phyloP scores from a whole-genome alignment of 2,797 vertebrate species.

The Muraenolepis orangiensis region DNA sequence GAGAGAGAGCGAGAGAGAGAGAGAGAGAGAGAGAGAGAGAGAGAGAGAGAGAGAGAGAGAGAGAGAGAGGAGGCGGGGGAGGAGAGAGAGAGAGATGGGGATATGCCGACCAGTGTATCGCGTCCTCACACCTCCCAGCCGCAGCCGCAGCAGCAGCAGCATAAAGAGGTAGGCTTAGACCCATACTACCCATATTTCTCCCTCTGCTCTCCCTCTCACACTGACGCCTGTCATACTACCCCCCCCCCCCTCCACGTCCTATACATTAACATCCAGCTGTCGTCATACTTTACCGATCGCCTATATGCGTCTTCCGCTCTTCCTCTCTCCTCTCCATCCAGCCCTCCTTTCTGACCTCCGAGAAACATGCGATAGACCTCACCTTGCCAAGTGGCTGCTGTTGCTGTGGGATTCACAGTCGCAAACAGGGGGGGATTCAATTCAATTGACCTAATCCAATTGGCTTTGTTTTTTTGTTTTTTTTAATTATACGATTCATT shows the following conservation, averaged over 20 bases:
- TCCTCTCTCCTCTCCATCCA: slow-evolving; percentile 40
- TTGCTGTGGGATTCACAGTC: background rate
- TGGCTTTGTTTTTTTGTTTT: background rate
- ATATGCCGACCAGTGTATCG: slow-evolving; percentile 16
- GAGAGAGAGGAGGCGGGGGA: background rate
- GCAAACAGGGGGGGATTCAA: background rate
- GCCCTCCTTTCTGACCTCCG: slow-evolving; percentile 6
- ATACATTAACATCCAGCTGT: background rate
- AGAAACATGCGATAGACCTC: background rate
- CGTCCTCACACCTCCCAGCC: background rate
- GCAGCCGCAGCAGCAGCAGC: background rate
- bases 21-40: background rate
- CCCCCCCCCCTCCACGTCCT: slow-evolving; percentile 12
- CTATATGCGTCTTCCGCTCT: slow-evolving; percentile 43
- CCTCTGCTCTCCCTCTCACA: background rate
- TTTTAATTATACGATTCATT: slow-evolving; percentile 47
- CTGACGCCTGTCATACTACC: background rate
- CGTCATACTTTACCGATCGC: background rate
- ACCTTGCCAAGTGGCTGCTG: background rate
- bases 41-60: background rate
- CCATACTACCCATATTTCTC: background rate
- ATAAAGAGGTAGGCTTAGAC: background rate
- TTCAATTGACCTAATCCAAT: background rate
- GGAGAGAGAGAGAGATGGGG: background rate
- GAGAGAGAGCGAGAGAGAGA: background rate